Evolutionary conservation across 2,113 vertebrate species (phyloP), one percentile per base, ranked within the genome.

Genomic region (Gnathonemus echidnorhynchus): DNA sequence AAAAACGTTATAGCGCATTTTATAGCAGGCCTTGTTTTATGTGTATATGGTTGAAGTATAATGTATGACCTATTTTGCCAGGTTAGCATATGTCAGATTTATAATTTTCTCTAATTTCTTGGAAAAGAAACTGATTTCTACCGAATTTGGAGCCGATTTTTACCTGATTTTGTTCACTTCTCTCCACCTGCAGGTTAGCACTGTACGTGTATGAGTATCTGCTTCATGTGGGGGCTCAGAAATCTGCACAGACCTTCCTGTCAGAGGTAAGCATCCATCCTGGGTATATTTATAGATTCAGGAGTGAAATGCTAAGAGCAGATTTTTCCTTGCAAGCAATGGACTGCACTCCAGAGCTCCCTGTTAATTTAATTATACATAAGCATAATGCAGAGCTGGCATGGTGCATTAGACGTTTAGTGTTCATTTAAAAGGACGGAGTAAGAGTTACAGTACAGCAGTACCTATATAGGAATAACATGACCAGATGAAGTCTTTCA

Each of bases 131-230:
- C 8, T 10, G 19, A 42, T 86, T 24, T 86, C 2, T 19, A 6
- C 24, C 1, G 1, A 86, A n/a, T 46, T 46, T 31, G 62, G 21
- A 50, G 46, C 84, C 0, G 45, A 86, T 86, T 49, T 49, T 49
- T n/a, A 49, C 31, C 52, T 31, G 9, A 48, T 66, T 31, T 87
- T 70, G 89, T 46, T 92, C 1, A 92, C 53, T 92, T 42, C 56
- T 56, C 39, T 56, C 49, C 90, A 5, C 88, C 84, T 91, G 58
- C 95, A 99, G 98, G 95, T 97, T 99, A 98, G 98, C 98, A 91
- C 97, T 99, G 91, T 99, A 99, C 31, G 98, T 99, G 92, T 99
- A 99, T 91, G 98, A 99, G 93, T 99, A 99, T 95, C 97, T 99
- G 95, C 98, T 99, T 94, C 95, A 97, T 99, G 90, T 70, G 62